Evolutionary conservation across 92 coral and sea anemone genomes (phyloP).

Genomic region (Umimayanthus kanabou): DNA sequence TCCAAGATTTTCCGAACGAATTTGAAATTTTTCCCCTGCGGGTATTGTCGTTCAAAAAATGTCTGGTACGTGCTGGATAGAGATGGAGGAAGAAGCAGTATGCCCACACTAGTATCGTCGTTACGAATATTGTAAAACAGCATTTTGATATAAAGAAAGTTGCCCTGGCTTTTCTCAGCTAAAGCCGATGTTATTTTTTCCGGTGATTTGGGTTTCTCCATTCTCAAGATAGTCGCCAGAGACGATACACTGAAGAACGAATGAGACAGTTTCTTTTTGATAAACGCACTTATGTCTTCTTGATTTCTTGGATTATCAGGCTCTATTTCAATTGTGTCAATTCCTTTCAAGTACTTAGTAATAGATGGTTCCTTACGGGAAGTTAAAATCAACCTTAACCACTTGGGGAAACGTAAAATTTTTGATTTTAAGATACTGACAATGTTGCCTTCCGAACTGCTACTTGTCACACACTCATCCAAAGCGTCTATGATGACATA

Average conservation of each 20-base stretch:
- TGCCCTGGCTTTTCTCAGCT: slow-evolving; percentile 73
- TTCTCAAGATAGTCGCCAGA: neutral
- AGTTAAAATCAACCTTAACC: slow-evolving; percentile 60
- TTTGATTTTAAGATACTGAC: slow-evolving; percentile 58
- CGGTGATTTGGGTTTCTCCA: neutral
- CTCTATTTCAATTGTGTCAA: slow-evolving; percentile 46
- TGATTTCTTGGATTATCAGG: slow-evolving; percentile 55
- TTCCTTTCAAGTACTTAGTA: slow-evolving; percentile 35
- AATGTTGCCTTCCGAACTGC: slow-evolving; percentile 36
- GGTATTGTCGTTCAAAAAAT: slow-evolving; percentile 36
- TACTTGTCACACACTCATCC: slow-evolving; percentile 69
- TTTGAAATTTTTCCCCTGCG: slow-evolving; percentile 27
- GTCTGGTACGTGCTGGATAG: slow-evolving; percentile 37
- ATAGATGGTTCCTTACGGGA: slow-evolving; percentile 60
- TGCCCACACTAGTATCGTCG: neutral
- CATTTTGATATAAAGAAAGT: slow-evolving; percentile 69
- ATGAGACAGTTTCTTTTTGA: slow-evolving; percentile 13
- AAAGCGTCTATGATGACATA: slow-evolving; percentile 77
- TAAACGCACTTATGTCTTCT: slow-evolving; percentile 67
- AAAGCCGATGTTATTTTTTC: slow-evolving; percentile 31
- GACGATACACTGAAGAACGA: neutral
- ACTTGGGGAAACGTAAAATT: slow-evolving; percentile 55
- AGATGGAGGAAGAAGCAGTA: slow-evolving; percentile 38
- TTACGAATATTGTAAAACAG: slow-evolving; percentile 37
- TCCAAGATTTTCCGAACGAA: slow-evolving; percentile 52